A percentile compares a stretch with the other conserved stretches of the same genome.
phyloP scores from a whole-genome alignment of 2,113 vertebrate species.

The Anser cygnoides region DNA sequence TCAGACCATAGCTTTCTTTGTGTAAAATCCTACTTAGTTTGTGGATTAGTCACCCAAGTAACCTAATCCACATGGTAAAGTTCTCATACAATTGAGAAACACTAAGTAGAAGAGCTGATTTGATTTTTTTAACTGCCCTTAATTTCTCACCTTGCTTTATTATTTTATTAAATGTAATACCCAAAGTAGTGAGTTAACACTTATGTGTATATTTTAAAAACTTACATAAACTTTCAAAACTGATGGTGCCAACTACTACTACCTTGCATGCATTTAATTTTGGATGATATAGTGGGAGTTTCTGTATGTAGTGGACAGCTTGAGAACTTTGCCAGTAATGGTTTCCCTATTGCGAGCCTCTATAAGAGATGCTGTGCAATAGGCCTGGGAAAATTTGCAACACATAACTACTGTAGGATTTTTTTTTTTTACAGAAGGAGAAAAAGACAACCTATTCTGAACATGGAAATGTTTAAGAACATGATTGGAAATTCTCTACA shows the following conservation, averaged over 20 bases:
- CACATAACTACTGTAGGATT: neutral
- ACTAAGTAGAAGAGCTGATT: neutral
- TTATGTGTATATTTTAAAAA: neutral
- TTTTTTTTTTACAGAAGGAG: neutral
- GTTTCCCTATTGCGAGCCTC: neutral
- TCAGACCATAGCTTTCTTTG: conserved; percentile 36
- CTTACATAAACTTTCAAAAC: neutral
- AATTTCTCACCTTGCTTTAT: conserved; percentile 5
- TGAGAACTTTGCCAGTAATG: neutral
- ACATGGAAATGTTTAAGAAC: neutral
- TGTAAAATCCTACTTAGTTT: conserved; percentile 39
- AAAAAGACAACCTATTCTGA: neutral
- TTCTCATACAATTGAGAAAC: conserved; percentile 34
- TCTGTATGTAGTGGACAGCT: neutral
- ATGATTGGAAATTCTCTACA: neutral
- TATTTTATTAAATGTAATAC: neutral
- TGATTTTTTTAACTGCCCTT: neutral
- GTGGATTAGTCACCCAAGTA: conserved; percentile 39
- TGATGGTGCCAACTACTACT: neutral
- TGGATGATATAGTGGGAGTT: neutral
- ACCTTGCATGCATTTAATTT: neutral
- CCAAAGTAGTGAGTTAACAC: neutral
- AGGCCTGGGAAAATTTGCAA: neutral
- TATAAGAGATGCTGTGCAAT: neutral
- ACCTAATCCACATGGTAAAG: conserved; percentile 21